Conservation (phyloP, 1,140 invertebrate species). For the Cydia fagiglandana region DNA sequence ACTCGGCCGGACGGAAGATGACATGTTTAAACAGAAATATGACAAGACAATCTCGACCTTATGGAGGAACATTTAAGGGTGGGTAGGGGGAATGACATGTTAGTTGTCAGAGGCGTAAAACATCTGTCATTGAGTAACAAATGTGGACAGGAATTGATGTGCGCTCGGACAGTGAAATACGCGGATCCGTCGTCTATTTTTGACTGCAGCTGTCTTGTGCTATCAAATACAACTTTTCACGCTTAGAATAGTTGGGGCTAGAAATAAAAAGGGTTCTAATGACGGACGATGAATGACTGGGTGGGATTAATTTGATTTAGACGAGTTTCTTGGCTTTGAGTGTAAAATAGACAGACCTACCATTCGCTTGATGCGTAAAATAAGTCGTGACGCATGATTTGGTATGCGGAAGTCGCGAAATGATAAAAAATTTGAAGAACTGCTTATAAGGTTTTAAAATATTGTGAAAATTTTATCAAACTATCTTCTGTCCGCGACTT, state of each 20-base stretch:
- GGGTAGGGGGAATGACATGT: neutral
- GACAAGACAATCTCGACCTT: neutral
- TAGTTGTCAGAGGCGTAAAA: conserved; percentile 61
- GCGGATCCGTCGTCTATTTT: conserved; percentile 70
- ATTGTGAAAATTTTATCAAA: no score
- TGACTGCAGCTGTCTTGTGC: conserved; percentile 69
- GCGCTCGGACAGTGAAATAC: conserved; percentile 75
- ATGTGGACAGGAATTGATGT: conserved; percentile 75
- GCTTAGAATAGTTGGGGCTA: conserved; percentile 18
- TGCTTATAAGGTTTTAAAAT: no score
- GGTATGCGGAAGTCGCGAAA: neutral
- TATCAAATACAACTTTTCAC: conserved; percentile 52
- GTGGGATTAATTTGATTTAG: conserved; percentile 9
- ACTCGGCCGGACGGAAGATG: neutral
- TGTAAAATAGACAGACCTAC: neutral
- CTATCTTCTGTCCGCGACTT: no score
- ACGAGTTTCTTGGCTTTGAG: neutral
- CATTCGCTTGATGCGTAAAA: no score
- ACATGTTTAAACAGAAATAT: neutral
- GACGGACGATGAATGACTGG: conserved; percentile 18
- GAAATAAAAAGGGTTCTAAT: conserved; percentile 17
- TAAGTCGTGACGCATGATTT: neutral
- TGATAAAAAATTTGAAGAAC: neutral
- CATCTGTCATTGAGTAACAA: conserved; percentile 77
- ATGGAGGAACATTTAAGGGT: neutral